Percentiles rank a stretch among this genome's conserved stretches.
Conservation (phyloP, 1,140 invertebrate genomes). For the Drosophila repletoides region DNA sequence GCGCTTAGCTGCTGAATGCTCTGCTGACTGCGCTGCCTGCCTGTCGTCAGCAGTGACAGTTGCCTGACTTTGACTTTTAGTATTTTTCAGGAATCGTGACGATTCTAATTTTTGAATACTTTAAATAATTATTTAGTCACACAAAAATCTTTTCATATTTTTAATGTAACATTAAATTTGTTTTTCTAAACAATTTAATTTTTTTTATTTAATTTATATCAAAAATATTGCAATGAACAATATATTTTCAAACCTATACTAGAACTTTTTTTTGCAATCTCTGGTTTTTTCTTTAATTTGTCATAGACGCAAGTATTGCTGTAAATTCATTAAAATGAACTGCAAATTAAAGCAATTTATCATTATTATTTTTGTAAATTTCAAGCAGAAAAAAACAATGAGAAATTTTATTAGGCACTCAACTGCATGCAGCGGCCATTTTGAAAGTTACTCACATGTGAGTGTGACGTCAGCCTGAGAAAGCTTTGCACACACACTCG, state of each 20-base stretch:
- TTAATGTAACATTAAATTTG: too few species aligned
- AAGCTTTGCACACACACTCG: conserved; percentile 23
- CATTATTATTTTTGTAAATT: background rate
- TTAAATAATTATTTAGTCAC: too few species aligned
- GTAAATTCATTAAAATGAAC: conserved; percentile 18
- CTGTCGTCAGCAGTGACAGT: conserved; percentile 35
- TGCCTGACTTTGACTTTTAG: conserved; percentile 60
- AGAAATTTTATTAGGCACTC: conserved; percentile 9
- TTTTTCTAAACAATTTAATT: conserved; percentile 10
- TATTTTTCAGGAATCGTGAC: too few species aligned
- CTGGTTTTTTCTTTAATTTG: conserved; percentile 19
- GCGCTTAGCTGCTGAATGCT: conserved; percentile 8
- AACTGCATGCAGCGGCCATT: conserved; percentile 29
- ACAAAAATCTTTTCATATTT: too few species aligned
- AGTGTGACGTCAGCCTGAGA: conserved; percentile 39
- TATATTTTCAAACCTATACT: too few species aligned
- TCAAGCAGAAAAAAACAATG: conserved; percentile 1
- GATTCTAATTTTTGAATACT: too few species aligned
- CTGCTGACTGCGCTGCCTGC: conserved; percentile 15
- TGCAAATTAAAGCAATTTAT: background rate
- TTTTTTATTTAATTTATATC: conserved; percentile 26
- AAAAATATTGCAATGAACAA: too few species aligned
- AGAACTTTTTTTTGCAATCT: conserved; percentile 15
- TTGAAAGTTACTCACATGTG: conserved; percentile 31
- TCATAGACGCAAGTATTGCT: conserved; percentile 23